These are phyloP conservation scores for Pteruthius melanotis DNA, from an alignment of 2,113 vertebrate species.

Conservation along the genomic window DNA sequence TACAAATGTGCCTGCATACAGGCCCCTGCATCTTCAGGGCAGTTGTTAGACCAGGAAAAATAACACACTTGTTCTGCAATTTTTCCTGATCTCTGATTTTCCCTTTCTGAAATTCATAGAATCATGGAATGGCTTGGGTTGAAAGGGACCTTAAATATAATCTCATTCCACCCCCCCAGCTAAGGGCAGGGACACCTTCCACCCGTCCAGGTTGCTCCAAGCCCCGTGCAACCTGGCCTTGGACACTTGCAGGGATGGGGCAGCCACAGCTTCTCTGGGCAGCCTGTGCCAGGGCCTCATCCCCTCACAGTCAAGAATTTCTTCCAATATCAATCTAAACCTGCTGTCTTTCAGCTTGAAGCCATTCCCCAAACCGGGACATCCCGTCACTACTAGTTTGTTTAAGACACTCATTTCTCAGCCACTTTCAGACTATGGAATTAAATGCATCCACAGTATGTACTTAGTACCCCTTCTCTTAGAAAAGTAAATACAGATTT, in stretches of 20 bases:
- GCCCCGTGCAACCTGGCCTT: rapidly evolving
- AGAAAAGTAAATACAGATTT: not conserved
- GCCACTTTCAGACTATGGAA: not conserved
- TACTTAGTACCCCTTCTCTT: not conserved
- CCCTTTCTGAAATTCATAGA: not conserved
- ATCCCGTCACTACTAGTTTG: not conserved
- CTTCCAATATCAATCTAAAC: not conserved
- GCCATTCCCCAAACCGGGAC: no score
- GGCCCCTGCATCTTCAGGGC: not conserved
- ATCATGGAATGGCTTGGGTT: not conserved
- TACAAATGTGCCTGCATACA: no score
- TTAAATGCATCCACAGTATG: not conserved
- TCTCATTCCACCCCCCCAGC: not conserved
- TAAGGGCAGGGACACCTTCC: not conserved
- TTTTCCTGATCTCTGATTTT: not conserved
- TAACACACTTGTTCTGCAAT: no score
- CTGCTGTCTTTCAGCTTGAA: not conserved
- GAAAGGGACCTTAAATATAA: not conserved
- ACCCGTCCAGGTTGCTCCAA: not conserved
- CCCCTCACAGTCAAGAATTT: not conserved
- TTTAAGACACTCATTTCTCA: not conserved
- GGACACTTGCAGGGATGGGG: not conserved
- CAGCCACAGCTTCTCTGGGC: not conserved
- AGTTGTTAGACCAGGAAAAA: not conserved
- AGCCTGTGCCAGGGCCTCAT: rapidly evolving